A percentile compares a stretch with the other conserved stretches of the same genome.
Evolutionary conservation across 1,140 invertebrate genomes (phyloP).

Genomic region (Drosophila subpulchrella): DNA sequence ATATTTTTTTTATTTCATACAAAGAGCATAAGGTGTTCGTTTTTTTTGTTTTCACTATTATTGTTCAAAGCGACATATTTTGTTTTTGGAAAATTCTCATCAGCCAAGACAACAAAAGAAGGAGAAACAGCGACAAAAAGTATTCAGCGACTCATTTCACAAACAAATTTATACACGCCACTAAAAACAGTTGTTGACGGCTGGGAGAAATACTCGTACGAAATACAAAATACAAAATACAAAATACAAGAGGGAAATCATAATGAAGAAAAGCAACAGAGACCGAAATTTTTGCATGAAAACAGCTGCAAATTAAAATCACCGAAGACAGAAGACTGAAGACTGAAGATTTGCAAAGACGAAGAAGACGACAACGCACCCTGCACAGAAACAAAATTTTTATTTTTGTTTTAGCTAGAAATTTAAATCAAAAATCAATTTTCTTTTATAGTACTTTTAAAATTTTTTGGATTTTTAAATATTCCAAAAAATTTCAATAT

Average conservation of each 20-base stretch:
- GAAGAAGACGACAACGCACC: constrained; percentile 34
- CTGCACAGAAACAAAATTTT: background rate
- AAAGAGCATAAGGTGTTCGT: constrained; percentile 7
- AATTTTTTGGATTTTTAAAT: no score
- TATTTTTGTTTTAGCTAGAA: background rate
- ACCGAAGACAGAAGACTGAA: constrained; percentile 21
- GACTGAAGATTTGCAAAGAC: constrained; percentile 14
- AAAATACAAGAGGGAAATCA: constrained; percentile 22
- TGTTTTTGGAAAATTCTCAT: constrained; percentile 66
- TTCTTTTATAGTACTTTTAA: no score
- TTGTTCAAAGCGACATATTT: constrained; percentile 53
- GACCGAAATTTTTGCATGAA: constrained; percentile 56
- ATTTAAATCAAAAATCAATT: no score
- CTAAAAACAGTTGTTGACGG: constrained; percentile 17
- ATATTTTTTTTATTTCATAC: background rate
- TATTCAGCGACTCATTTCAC: constrained; percentile 58
- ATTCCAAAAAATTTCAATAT: no score
- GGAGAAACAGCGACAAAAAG: constrained; percentile 14
- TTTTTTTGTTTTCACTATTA: background rate
- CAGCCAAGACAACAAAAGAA: constrained; percentile 32
- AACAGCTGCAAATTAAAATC: constrained; percentile 68
- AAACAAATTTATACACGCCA: constrained; percentile 64
- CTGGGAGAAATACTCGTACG: constrained; percentile 9
- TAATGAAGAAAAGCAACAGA: constrained; percentile 42
- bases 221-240: background rate